These are phyloP conservation scores for Hippopotamyrus pictus DNA, from an alignment of 2,797 vertebrate species.

Conservation along the genomic window DNA sequence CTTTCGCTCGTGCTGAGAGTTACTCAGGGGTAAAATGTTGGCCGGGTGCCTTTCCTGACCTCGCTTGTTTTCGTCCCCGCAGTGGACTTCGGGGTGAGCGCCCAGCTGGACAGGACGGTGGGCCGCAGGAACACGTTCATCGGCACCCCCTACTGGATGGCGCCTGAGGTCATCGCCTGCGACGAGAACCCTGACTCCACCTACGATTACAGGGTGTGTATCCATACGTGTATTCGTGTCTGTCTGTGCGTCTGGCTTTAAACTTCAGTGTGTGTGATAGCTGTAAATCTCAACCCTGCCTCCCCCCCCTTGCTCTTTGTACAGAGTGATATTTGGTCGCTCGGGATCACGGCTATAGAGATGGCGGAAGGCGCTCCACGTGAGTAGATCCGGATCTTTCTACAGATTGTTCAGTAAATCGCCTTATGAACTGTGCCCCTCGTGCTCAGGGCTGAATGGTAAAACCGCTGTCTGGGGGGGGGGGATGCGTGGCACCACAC, in stretches of 20 bases:
- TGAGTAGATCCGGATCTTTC: conserved; percentile 55
- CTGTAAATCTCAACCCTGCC: not conserved
- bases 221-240: not conserved
- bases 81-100: conserved; percentile 93
- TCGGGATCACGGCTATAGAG: conserved; percentile 91
- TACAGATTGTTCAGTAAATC: not conserved
- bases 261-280: not conserved
- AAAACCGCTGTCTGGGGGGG: not conserved
- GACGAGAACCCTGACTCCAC: conserved; percentile 92
- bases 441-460: not conserved
- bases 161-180: conserved; percentile 87
- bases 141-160: conserved; percentile 93
- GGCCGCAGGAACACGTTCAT: conserved; percentile 91
- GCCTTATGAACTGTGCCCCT: not conserved
- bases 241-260: not conserved
- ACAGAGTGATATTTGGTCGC: conserved; percentile 91
- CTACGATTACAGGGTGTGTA: conserved; percentile 77
- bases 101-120: conserved; percentile 85
- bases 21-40: not conserved
- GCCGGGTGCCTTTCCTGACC: not conserved
- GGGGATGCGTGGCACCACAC: not conserved
- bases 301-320: conserved; percentile 13
- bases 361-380: conserved; percentile 91
- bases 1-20: not conserved
- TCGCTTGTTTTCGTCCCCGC: not conserved